Base-by-base conservation (phyloP, 2,888 invertebrate genomes). In the Pachydiplax longipennis region DNA sequence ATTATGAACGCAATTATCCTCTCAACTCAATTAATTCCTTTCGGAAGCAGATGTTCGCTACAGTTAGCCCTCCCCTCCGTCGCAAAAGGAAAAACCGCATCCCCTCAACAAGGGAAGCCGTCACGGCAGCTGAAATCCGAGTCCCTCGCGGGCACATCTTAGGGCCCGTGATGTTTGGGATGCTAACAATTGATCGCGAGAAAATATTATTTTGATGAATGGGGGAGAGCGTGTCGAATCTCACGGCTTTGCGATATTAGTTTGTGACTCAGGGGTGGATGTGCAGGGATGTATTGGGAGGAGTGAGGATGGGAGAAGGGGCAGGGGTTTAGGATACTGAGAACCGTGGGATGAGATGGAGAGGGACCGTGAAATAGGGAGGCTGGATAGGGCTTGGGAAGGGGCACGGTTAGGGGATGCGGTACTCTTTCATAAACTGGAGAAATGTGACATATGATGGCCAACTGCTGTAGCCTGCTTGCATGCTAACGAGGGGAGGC, bases 191-290 rank as follows among this genome's bases (percentile, higher is more conserved):
- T 87, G 87, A 87, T 87, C 61, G 87, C 87, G 13, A n/a, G 58
- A 65, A 87, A 87, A 87, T 87, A 87, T 87, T 87, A 65, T 87
- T 87, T 35, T 87, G 87, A 87, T 87, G 87, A 61, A 87, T 87
- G 61, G 37, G 37, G 35, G 18, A 31, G 87, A 87, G 61, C 61
- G 87, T 65, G 87, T 65, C 87, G 87, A 87, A 87, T 87, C 87
- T 61, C 22, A 31, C 87, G 61, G n/a, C 87, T 35, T 35, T 31
- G 37, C 87, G 37, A 87, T 61, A 87, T 87, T 87, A 87, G 61
- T 44, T 31, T 35, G 87, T 58, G 87, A 31, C 31, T 83, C 18
- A 25, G 83, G 81, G 22, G 81, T 25, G 53, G 18, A 53, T 18
- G 8, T 53, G n/a, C 13, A 53, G 40, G 53, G 58, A 83, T 40